Percentiles rank a stretch among this genome's conserved stretches.
These are phyloP conservation scores for Drosophila recens DNA, from an alignment of 2,888 invertebrate genomes.

Conservation along the genomic window DNA sequence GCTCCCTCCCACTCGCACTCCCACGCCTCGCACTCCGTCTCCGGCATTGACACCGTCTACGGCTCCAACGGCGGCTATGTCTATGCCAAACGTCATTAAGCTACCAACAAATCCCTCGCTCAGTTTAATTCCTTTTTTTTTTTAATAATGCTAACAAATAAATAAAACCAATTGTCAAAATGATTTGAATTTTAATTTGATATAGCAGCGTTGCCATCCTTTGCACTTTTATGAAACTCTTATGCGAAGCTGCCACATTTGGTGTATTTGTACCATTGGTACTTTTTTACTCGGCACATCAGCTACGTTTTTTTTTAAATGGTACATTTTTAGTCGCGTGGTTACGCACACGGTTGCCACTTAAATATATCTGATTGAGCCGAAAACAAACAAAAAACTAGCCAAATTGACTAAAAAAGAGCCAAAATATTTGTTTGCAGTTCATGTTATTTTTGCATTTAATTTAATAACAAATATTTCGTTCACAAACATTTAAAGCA, in stretches of 20 bases:
- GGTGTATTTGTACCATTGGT: neutral
- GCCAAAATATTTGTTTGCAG: no score
- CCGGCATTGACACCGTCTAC: constrained; percentile 75
- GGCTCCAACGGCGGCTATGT: constrained; percentile 83
- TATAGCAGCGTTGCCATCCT: neutral
- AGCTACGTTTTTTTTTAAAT: neutral
- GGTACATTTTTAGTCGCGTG: no score
- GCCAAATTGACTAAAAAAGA: no score
- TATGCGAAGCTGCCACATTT: neutral
- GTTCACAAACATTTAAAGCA: no score
- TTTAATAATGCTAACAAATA: constrained; percentile 1
- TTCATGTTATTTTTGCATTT: no score
- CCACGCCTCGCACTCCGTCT: neutral
- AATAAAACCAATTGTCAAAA: neutral
- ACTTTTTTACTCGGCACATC: neutral
- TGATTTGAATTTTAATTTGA: neutral
- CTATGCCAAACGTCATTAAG: constrained; percentile 60
- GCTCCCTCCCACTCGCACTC: constrained; percentile 5
- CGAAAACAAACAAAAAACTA: no score
- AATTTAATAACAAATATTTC: no score
- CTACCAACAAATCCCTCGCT: neutral
- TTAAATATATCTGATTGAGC: no score
- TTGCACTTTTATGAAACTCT: neutral
- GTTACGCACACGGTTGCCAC: no score
- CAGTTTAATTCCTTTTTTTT: constrained; percentile 18